A percentile compares a stretch with the other conserved stretches of the same genome.
Conservation (phyloP, 2,888 invertebrate species). For the Cephus runcator region DNA sequence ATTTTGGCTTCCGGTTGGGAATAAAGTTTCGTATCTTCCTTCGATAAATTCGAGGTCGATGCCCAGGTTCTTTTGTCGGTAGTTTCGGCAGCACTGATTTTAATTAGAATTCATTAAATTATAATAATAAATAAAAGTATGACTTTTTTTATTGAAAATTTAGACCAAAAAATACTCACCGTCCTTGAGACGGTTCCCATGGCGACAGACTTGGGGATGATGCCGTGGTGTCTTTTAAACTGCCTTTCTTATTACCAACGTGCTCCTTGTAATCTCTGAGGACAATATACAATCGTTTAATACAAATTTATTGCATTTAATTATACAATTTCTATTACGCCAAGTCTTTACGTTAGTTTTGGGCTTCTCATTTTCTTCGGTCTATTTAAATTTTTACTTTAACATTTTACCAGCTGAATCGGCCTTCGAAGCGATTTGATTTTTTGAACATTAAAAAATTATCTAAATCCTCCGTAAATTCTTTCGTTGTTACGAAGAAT, state of each 20-base stretch:
- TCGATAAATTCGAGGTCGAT: slow-evolving; percentile 77
- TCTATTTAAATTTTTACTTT: too few relatives aligned
- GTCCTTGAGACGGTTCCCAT: slow-evolving; percentile 49
- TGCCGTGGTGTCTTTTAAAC: slow-evolving; percentile 73
- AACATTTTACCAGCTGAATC: too few relatives aligned
- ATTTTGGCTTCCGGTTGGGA: slow-evolving; percentile 33
- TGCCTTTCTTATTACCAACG: slow-evolving; percentile 78
- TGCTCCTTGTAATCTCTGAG: slow-evolving; percentile 90
- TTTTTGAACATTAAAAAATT: too few relatives aligned
- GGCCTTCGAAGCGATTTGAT: too few relatives aligned
- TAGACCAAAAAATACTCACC: slow-evolving; percentile 31
- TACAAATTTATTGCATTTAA: not conserved
- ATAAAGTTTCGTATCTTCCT: slow-evolving; percentile 44
- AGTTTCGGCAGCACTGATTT: slow-evolving; percentile 38
- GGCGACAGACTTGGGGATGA: slow-evolving; percentile 83
- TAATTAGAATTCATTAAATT: not conserved
- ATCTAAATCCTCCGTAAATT: too few relatives aligned
- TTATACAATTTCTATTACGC: not conserved
- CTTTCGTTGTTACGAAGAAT: not conserved
- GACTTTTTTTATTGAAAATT: not conserved
- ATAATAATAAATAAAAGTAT: not conserved
- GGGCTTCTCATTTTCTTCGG: too few relatives aligned
- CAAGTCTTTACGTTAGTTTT: not conserved
- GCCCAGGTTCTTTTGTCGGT: slow-evolving; percentile 77
- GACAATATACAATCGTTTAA: not conserved